These are phyloP conservation scores for Thymelicus sylvestris DNA, from an alignment of 2,888 invertebrate species.

Conservation along the genomic window DNA sequence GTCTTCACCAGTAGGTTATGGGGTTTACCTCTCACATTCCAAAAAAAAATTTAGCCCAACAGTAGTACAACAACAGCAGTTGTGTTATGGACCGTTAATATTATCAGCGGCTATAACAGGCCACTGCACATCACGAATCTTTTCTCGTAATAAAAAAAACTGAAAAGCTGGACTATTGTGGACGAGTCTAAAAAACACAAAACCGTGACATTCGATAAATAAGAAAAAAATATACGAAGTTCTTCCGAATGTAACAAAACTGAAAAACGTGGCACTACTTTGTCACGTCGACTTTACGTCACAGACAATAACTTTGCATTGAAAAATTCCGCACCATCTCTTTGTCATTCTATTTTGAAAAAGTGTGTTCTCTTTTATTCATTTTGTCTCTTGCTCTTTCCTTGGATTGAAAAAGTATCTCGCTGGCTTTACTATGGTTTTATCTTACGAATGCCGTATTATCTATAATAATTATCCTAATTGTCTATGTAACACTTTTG, in stretches of 20 bases:
- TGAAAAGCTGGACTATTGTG: neutral
- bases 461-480: no score
- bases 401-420: slow-evolving; percentile 40
- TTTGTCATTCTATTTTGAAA: slow-evolving; percentile 76
- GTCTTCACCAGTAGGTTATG: no score
- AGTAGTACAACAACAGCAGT: no score
- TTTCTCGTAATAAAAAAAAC: neutral
- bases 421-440: slow-evolving; percentile 55
- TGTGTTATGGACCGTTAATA: no score
- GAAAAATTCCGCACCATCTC: slow-evolving; percentile 75
- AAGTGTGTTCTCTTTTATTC: slow-evolving; percentile 68
- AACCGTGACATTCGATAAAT: slow-evolving; percentile 5
- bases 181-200: neutral
- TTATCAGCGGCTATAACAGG: no score
- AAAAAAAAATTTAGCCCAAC: no score
- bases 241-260: slow-evolving; percentile 71
- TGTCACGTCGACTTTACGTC: slow-evolving; percentile 74
- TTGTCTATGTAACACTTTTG: no score
- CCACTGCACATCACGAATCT: no score
- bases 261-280: slow-evolving; percentile 70
- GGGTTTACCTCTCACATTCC: no score
- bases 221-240: slow-evolving; percentile 54
- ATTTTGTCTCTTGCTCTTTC: slow-evolving; percentile 62
- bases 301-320: slow-evolving; percentile 76
- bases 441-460: slow-evolving; percentile 56